Conservation (phyloP, 2,888 invertebrate species). For the Phorcus lineatus region DNA sequence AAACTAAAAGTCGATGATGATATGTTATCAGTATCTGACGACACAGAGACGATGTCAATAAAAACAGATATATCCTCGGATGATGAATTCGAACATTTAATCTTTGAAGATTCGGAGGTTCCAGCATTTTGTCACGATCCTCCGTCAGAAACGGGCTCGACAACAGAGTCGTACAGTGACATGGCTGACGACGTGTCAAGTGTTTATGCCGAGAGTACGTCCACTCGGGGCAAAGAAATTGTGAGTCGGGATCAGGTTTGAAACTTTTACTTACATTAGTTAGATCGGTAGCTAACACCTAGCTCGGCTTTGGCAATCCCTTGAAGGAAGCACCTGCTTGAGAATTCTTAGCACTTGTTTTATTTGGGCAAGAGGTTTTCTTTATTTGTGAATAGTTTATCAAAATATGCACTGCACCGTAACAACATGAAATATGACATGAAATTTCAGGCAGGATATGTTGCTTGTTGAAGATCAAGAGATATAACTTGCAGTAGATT, state of each 20-base stretch:
- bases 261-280: too few relatives aligned
- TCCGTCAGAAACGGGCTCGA: slow-evolving; percentile 53
- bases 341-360: not conserved
- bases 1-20: slow-evolving; percentile 66
- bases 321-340: too few relatives aligned
- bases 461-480: too few relatives aligned
- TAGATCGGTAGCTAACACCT: too few relatives aligned
- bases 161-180: slow-evolving; percentile 50
- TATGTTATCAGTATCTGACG: slow-evolving; percentile 76
- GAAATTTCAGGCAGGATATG: not conserved
- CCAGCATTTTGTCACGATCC: slow-evolving; percentile 79
- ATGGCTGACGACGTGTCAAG: slow-evolving; percentile 57
- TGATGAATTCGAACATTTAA: slow-evolving; percentile 87
- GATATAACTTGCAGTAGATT: too few relatives aligned
- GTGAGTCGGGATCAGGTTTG: slow-evolving; percentile 37
- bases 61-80: slow-evolving; percentile 91
- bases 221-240: slow-evolving; percentile 60
- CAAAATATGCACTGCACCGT: not conserved
- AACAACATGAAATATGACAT: too few relatives aligned
- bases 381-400: not conserved
- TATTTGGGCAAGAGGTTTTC: not conserved
- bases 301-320: too few relatives aligned
- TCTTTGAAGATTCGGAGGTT: slow-evolving; percentile 76
- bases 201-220: slow-evolving; percentile 63
- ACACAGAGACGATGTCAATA: slow-evolving; percentile 85